Percentiles rank a stretch among this genome's conserved stretches.
These are phyloP conservation scores for Andrena haemorrhoa DNA, from an alignment of 2,888 invertebrate genomes.

Conservation along the genomic window DNA sequence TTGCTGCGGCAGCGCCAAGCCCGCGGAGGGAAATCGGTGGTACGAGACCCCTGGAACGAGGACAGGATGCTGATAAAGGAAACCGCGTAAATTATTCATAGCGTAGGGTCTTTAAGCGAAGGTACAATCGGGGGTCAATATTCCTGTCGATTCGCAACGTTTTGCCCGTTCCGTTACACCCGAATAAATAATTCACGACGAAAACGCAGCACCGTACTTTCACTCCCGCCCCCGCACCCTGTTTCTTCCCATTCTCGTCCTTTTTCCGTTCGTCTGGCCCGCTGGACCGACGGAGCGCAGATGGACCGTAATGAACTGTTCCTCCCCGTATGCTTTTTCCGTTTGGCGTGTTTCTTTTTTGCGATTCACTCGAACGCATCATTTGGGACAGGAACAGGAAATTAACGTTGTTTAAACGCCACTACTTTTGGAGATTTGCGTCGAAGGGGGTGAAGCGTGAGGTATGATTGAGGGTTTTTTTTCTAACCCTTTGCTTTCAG, in stretches of 20 bases:
- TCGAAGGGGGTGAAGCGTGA: not conserved
- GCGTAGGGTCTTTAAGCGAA: constrained; percentile 53
- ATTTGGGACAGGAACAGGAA: not conserved
- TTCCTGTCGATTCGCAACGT: constrained; percentile 55
- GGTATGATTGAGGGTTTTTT: no score
- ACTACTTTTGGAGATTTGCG: not conserved
- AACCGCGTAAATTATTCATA: constrained; percentile 63
- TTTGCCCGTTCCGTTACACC: constrained; percentile 20
- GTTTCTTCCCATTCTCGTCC: not conserved
- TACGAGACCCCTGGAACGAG: constrained; percentile 21
- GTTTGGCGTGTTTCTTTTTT: not conserved
- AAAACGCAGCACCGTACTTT: constrained; percentile 30
- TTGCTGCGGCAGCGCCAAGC: constrained; percentile 3
- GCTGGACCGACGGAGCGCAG: constrained; percentile 14
- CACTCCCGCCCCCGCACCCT: not conserved
- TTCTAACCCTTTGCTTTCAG: no score
- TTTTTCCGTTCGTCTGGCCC: not conserved
- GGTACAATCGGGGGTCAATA: constrained; percentile 58
- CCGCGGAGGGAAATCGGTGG: not conserved
- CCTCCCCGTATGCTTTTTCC: not conserved
- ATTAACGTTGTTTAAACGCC: not conserved
- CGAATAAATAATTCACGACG: constrained; percentile 59
- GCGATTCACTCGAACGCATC: not conserved
- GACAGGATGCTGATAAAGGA: constrained; percentile 53
- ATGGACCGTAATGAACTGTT: constrained; percentile 41